phyloP scores from a whole-genome alignment of 2,888 invertebrate species.

The Patella caerulea region DNA sequence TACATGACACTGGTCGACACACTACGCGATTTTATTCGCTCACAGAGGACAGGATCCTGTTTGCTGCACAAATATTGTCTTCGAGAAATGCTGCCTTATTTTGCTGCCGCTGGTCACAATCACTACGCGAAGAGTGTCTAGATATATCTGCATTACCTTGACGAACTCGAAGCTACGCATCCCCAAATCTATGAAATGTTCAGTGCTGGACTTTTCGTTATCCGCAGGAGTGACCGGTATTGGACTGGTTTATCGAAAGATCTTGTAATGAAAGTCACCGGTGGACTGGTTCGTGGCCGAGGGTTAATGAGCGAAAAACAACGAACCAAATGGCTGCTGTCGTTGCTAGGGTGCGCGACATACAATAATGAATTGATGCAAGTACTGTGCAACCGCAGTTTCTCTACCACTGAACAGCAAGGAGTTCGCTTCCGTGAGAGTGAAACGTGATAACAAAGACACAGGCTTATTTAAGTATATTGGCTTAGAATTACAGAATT shows the following conservation, averaged over 20 bases:
- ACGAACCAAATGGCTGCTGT: slow-evolving; percentile 38
- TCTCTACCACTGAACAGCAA: slow-evolving; percentile 20
- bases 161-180: neutral
- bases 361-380: slow-evolving; percentile 32
- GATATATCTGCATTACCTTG: slow-evolving; percentile 34
- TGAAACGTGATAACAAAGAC: slow-evolving; percentile 28
- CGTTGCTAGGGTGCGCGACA: slow-evolving; percentile 38
- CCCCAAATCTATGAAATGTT: neutral
- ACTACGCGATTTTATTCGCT: no score
- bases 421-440: slow-evolving; percentile 15
- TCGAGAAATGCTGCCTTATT: neutral
- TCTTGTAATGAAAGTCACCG: slow-evolving; percentile 46
- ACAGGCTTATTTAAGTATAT: neutral
- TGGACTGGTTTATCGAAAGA: slow-evolving; percentile 52
- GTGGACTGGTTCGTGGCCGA: slow-evolving; percentile 43
- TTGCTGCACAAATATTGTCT: no score
- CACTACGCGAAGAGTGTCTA: slow-evolving; percentile 37
- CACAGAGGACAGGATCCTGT: no score
- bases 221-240: slow-evolving; percentile 36
- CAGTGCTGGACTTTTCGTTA: slow-evolving; percentile 27
- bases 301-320: slow-evolving; percentile 40
- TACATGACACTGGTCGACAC: no score
- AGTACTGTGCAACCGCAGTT: slow-evolving; percentile 17
- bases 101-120: slow-evolving; percentile 44
- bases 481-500: no score